Conservation (phyloP, 2,888 invertebrate genomes). For the Xestia sexstrigata region DNA sequence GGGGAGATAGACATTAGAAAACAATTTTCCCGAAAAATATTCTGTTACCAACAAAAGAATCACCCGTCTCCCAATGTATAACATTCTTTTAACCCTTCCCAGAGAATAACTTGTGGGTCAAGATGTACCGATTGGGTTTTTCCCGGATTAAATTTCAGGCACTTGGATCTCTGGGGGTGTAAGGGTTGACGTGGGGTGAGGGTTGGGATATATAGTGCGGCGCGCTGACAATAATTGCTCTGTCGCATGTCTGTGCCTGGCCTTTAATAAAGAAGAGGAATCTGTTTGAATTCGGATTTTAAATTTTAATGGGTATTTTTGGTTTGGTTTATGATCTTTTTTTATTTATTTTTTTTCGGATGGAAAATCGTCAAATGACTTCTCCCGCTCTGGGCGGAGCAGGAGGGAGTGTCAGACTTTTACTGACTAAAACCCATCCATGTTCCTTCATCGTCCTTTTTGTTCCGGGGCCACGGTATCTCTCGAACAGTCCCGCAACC, state of each 20-base stretch:
- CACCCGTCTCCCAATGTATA: slow-evolving; percentile 60
- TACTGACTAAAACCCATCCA: no score
- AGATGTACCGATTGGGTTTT: slow-evolving; percentile 69
- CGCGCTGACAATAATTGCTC: slow-evolving; percentile 54
- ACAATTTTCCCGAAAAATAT: not conserved
- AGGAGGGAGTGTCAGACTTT: no score
- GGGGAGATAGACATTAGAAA: slow-evolving; percentile 22
- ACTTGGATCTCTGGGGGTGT: slow-evolving; percentile 53
- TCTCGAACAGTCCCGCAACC: no score
- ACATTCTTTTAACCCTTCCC: slow-evolving; percentile 60
- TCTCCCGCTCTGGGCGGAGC: no score
- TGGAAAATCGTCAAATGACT: no score
- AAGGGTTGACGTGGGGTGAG: slow-evolving; percentile 56
- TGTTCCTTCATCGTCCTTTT: no score
- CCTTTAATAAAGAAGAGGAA: slow-evolving; percentile 35
- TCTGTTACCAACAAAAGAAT: slow-evolving; percentile 28
- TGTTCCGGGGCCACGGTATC: no score
- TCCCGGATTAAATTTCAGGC: slow-evolving; percentile 69
- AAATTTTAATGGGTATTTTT: slow-evolving; percentile 25
- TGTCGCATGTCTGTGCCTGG: slow-evolving; percentile 39
- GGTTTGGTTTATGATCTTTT: not conserved
- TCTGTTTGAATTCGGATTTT: slow-evolving; percentile 33
- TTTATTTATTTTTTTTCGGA: no score
- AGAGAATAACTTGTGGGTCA: slow-evolving; percentile 69
- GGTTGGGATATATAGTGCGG: slow-evolving; percentile 42